These are phyloP conservation scores for human DNA, from an alignment of 2,113 vertebrate species.

Conservation along the genomic window GRCh38 chrY:6703501-6704000, in stretches of 20 bases:
- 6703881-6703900: background rate
- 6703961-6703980: background rate
- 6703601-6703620: background rate
- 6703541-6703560: background rate
- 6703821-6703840: background rate
- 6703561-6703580: background rate
- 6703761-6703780: background rate
- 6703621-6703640: background rate
- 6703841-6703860: background rate
- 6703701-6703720: background rate
- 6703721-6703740: background rate
- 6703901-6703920: background rate
- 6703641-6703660: background rate
- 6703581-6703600: background rate
- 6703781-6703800: background rate
- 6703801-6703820: background rate
- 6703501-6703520: background rate
- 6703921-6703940: background rate
- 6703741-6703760: background rate
- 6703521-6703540: background rate
- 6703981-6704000: background rate
- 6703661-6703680: background rate
- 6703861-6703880: background rate
- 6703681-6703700: background rate
- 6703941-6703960: background rate